Evolutionary conservation across 1,140 invertebrate species (phyloP), one percentile per base, ranked within the genome.

Genomic region (Venturia canescens): DNA sequence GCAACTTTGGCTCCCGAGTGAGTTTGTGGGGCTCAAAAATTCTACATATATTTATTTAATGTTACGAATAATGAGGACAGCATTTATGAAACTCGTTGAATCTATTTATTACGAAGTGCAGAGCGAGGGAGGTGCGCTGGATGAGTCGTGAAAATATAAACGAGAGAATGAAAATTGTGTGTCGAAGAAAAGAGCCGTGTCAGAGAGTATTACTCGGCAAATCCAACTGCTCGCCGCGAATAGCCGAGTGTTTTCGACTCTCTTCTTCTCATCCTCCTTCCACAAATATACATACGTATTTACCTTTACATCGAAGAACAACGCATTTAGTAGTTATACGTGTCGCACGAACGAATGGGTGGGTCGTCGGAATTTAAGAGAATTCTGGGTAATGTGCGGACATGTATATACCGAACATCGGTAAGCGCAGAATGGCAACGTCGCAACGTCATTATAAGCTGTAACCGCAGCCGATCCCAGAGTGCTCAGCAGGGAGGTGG

Each of bases 1-100:
- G 6, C 74, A 76, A 88, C 85, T 87, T 38, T 87, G 87, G 87
- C 82, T 87, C 29, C 86, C 87, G 4, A 85, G 84, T 26, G 4
- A 85, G 84, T 26, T 88, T 88, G 44, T 88, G 87, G 87, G 86
- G 78, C 21, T 76, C 38, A 21, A 34, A 34, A 44, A 44, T 9
- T 57, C 18, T 57, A 57, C 53, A 23, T 4, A n/a, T 57, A 53
- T 6, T 7, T 44, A 44, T 44, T 44, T 6, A 11, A 44, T 44
- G 38, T 44, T 44, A 44, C 38, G 38, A 44, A 44, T 44, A 44
- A 44, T 44, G 7, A 44, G 38, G 7, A 44, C 7, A 11, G 38
- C 7, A 6, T 44, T 44, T 44, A 44, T 5, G 38, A 44, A 44
- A 44, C 38, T 44, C 38, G 38, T 44, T 44, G 38, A 44, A 44